These are phyloP conservation scores for Lophura nycthemera DNA, from an alignment of 2,113 vertebrate species.

Conservation along the genomic window DNA sequence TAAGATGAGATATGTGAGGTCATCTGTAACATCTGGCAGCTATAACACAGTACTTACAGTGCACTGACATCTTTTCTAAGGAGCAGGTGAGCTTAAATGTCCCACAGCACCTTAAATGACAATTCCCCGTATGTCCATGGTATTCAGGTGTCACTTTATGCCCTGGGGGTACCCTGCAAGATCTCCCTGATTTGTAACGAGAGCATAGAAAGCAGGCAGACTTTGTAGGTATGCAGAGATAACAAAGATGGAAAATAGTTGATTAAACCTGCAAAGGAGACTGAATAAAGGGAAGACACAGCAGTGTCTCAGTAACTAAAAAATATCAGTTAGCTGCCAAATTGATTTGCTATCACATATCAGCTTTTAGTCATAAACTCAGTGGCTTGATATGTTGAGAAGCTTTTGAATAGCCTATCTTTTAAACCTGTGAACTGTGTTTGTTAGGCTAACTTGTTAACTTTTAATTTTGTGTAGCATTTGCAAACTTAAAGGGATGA, in stretches of 20 bases:
- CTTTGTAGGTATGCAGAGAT: neutral
- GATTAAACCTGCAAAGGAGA: neutral
- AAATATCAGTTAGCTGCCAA: neutral
- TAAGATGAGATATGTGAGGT: neutral
- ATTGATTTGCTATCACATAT: neutral
- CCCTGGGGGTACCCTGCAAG: neutral
- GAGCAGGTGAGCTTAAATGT: neutral
- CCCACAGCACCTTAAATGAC: neutral
- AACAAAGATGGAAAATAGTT: neutral
- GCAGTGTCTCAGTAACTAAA: neutral
- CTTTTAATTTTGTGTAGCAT: neutral
- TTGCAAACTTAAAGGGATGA: neutral
- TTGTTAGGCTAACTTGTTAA: neutral
- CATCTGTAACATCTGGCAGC: neutral
- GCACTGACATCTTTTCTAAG: neutral
- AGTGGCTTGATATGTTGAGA: neutral
- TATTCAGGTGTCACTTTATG: neutral
- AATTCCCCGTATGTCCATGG: neutral
- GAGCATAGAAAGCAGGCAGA: neutral
- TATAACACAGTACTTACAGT: accelerated
- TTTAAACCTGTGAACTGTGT: neutral
- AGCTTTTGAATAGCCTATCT: neutral
- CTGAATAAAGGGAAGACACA: neutral
- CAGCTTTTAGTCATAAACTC: neutral
- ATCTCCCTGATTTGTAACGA: neutral